These are phyloP conservation scores for Nemopilema nomurai DNA, from an alignment of 30 jellyfish, hydroid and myxozoan species.

Conservation along the genomic window DNA sequence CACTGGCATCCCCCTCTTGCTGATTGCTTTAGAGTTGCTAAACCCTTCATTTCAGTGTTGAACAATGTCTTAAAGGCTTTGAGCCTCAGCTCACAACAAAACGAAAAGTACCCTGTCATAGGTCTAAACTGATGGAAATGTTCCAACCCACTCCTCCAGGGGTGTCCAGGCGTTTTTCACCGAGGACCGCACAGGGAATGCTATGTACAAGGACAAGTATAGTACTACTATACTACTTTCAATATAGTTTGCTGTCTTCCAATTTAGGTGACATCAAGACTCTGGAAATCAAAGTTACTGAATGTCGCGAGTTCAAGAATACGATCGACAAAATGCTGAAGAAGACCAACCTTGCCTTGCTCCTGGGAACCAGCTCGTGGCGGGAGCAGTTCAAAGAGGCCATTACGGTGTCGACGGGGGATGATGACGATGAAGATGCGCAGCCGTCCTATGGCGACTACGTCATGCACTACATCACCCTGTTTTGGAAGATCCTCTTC, in stretches of 20 bases:
- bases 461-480: slow-evolving; percentile 96
- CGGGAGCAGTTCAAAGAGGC: slow-evolving; percentile 97
- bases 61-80: too few relatives aligned
- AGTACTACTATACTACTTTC: too few relatives aligned
- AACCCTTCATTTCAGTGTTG: too few relatives aligned
- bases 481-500: slow-evolving; percentile 89
- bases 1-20: too few relatives aligned
- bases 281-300: slow-evolving; percentile 74
- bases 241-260: neutral
- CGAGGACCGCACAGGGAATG: too few relatives aligned
- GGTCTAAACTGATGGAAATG: too few relatives aligned
- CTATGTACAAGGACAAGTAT: too few relatives aligned
- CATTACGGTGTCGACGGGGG: slow-evolving; percentile 84
- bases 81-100: too few relatives aligned
- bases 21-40: too few relatives aligned
- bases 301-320: slow-evolving; percentile 92
- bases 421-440: slow-evolving; percentile 87
- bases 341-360: slow-evolving; percentile 75
- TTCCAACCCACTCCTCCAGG: too few relatives aligned
- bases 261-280: slow-evolving; percentile 86
- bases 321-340: slow-evolving; percentile 94
- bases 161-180: too few relatives aligned
- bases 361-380: slow-evolving; percentile 95
- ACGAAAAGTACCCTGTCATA: too few relatives aligned
- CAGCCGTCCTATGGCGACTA: slow-evolving; percentile 91